phyloP scores from a whole-genome alignment of 2,113 vertebrate species.

The Lasiurus borealis region DNA sequence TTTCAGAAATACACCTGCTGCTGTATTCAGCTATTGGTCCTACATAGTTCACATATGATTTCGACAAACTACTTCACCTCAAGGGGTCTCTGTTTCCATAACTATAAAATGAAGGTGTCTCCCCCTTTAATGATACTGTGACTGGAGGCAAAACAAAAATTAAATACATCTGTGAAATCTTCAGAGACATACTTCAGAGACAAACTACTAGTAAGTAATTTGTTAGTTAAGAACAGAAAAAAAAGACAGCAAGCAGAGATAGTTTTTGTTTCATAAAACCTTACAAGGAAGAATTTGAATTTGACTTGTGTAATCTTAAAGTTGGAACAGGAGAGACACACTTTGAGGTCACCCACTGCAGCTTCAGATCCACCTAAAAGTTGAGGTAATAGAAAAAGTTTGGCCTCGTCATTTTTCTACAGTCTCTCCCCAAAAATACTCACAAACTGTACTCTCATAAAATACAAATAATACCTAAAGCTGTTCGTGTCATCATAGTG shows the following conservation, averaged over 20 bases:
- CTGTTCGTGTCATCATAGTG: not conserved
- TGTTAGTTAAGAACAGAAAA: not conserved
- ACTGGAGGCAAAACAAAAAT: constrained; percentile 48
- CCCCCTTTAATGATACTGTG: not conserved
- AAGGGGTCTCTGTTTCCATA: constrained; percentile 1
- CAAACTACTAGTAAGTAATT: not conserved
- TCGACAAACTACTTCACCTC: constrained; percentile 20
- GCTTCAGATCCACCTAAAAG: not conserved
- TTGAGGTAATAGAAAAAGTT: not conserved
- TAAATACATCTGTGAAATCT: not conserved
- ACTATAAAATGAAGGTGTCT: constrained; percentile 2
- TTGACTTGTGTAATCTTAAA: not conserved
- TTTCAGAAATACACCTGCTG: not conserved
- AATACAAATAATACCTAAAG: constrained; percentile 17
- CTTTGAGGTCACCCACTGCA: not conserved
- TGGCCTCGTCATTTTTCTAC: not conserved
- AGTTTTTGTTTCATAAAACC: not conserved
- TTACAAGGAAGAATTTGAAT: constrained; percentile 3
- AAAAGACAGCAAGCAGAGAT: not conserved
- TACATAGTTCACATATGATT: not conserved
- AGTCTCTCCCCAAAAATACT: constrained; percentile 8
- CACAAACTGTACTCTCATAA: constrained; percentile 23
- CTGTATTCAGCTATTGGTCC: not conserved
- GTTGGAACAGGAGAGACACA: not conserved
- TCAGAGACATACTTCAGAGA: not conserved